These are phyloP conservation scores for Elephantulus edwardii DNA, from an alignment of 2,113 vertebrate species.

Conservation along the genomic window DNA sequence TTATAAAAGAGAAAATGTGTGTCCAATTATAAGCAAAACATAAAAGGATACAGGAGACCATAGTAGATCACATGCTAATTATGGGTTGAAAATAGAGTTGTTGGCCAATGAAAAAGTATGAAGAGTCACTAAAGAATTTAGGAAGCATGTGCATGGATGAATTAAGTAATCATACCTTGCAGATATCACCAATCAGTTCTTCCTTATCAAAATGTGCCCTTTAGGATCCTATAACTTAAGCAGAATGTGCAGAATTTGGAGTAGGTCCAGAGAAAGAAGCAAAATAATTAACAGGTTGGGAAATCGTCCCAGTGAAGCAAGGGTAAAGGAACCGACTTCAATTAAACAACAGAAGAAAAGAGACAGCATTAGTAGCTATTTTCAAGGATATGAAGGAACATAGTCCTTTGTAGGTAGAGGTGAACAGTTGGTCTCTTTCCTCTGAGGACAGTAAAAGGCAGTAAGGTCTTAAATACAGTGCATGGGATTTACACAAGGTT, in stretches of 20 bases:
- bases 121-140: constrained; percentile 41
- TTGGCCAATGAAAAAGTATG: constrained; percentile 38
- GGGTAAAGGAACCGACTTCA: constrained; percentile 58
- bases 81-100: constrained; percentile 5
- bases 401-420: constrained; percentile 71
- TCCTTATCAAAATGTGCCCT: constrained; percentile 44
- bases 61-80: constrained; percentile 28
- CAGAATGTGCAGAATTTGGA: constrained; percentile 53
- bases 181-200: constrained; percentile 36
- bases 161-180: constrained; percentile 29
- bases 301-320: constrained; percentile 46
- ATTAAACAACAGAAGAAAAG: constrained; percentile 71
- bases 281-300: constrained; percentile 41
- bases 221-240: not conserved
- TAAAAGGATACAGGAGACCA: constrained; percentile 5
- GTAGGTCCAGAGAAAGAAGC: constrained; percentile 35
- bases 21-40: constrained; percentile 1
- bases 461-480: constrained; percentile 1
- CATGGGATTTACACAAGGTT: constrained; percentile 11
- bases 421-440: constrained; percentile 73
- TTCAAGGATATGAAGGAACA: constrained; percentile 60
- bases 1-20: constrained; percentile 35
- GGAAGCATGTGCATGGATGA: too few relatives aligned
- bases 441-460: constrained; percentile 26
- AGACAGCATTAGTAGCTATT: constrained; percentile 63